Evolutionary conservation across 2,797 vertebrate species (phyloP), one percentile per base, ranked within the genome.

Genomic region (Philypnodon macrostomus): DNA sequence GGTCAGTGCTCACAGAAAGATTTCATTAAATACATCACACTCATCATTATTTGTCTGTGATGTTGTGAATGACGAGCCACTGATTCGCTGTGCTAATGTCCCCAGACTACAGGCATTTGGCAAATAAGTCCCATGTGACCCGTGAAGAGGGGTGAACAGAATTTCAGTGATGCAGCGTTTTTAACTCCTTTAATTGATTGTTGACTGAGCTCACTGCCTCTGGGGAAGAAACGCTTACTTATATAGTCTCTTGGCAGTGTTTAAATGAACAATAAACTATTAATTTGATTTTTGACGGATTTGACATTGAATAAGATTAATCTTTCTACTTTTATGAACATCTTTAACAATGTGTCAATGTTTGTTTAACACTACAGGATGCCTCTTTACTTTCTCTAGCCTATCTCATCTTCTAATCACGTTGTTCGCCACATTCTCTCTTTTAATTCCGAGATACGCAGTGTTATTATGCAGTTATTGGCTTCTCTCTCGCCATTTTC

Each of bases 171-270:
- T 39, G 64, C 69, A 64, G 75, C 75, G 55, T 58, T 63, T 75
- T 66, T 29, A n/a, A 38, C 24, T 15, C 15, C 58, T 50, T 38
- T 70, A 50, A 79, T 78, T 81, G 72, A 73, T 79, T 72, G 66
- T 51, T 46, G 21, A 46, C 56, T 44, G 21, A 45, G 37, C 74
- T 67, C 47, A 56, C 53, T 53, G 11, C 56, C 72, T 51, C 58
- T 59, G 36, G 59, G 47, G 54, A 56, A 1, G 15, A 19, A 13
- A 7, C 19, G 45, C n/a, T 58, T 55, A 44, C 58, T 67, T 53
- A 70, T 53, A 70, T 23, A 23, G 21, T 23, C 21, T 23, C 21
- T 23, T 3, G 6, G 21, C 21, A 23, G 21, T 23, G 3, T 23
- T 23, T 3, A 23, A 23, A 29, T 8, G 7, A 29, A 11, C 27